Percentiles rank a stretch among this genome's conserved stretches.
Conservation (phyloP, 2,888 invertebrate species). For the Leptogaster cylindrica region DNA sequence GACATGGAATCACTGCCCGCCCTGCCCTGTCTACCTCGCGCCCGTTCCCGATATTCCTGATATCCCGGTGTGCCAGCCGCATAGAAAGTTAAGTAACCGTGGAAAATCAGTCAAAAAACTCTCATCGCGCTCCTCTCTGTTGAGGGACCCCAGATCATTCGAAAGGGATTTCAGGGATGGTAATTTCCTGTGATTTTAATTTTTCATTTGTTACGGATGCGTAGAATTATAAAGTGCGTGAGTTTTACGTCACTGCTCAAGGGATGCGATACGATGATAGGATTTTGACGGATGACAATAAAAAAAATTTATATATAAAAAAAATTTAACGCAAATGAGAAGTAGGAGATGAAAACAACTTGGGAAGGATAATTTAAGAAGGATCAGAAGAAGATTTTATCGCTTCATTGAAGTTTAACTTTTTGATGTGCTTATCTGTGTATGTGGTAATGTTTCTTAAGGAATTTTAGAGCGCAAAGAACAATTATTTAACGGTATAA, state of each 20-base stretch:
- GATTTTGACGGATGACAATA: constrained; percentile 34
- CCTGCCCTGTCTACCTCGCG: not conserved
- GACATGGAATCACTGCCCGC: not conserved
- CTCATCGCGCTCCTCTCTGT: constrained; percentile 24
- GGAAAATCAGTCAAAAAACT: constrained; percentile 40
- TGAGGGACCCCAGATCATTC: not conserved
- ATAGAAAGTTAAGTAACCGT: constrained; percentile 41
- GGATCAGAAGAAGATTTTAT: constrained; percentile 28
- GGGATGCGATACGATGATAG: constrained; percentile 5
- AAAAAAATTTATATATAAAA: not conserved
- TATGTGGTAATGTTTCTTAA: no score
- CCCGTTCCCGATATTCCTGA: not conserved
- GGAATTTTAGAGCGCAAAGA: no score
- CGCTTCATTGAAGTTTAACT: constrained; percentile 4
- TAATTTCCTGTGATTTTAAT: constrained; percentile 40
- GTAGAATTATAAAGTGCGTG: constrained; percentile 37
- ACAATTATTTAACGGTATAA: no score
- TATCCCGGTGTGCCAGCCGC: constrained; percentile 32
- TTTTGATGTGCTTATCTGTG: no score
- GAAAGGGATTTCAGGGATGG: constrained; percentile 27
- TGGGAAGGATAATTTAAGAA: constrained; percentile 20
- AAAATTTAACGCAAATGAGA: not conserved
- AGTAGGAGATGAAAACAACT: not conserved
- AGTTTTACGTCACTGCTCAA: not conserved
- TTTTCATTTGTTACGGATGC: constrained; percentile 40